Evolutionary conservation across 2,113 vertebrate genomes (phyloP), one percentile per base, ranked within the genome.

Genomic region (Erpornis zantholeuca): DNA sequence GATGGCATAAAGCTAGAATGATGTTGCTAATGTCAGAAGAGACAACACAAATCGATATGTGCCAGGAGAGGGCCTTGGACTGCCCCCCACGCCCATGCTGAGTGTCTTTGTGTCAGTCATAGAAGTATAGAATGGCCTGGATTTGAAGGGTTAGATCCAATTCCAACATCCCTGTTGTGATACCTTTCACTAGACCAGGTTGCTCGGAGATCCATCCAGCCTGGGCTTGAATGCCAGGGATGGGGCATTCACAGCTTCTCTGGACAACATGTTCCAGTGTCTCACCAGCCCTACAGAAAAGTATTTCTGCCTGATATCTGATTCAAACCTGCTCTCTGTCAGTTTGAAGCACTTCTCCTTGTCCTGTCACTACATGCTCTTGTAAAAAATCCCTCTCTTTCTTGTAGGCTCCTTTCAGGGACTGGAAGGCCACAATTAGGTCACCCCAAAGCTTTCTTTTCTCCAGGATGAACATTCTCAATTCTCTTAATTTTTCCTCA

Each of bases 41-140:
- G 22, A 29, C 1, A 18, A 23, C 1, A 6, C 0, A 49, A 80
- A 24, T 16, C 53, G 8, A 5, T 35, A 15, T 21, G 6, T 38
- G 16, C 7, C 27, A 60, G 19, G 15, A 63, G 27, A 65, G 7
- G 29, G 18, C 22, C 10, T 53, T 59, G 22, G 25, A 22, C 11
- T 57, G 13, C 6, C 3, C 54, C 4, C 3, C 5, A n/a, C n/a
- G 9, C 4, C 2, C 12, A 17, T 10, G 6, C 25, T 60, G 3
- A 10, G 3, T 19, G 21, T 27, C 18, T 57, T 61, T 11, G 20
- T n/a, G 28, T 14, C 28, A 53, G 6, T 40, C 49, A 45, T 1
- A 29, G 69, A 60, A 12, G 7, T 16, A 31, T 2, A 12, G n/a
- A 53, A 60, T 12, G 20, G 16, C 13, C 45, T 66, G 60, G 19